Evolutionary conservation across 2,797 vertebrate genomes (phyloP).

Genomic region (Typhlichthys eigenmanni): DNA sequence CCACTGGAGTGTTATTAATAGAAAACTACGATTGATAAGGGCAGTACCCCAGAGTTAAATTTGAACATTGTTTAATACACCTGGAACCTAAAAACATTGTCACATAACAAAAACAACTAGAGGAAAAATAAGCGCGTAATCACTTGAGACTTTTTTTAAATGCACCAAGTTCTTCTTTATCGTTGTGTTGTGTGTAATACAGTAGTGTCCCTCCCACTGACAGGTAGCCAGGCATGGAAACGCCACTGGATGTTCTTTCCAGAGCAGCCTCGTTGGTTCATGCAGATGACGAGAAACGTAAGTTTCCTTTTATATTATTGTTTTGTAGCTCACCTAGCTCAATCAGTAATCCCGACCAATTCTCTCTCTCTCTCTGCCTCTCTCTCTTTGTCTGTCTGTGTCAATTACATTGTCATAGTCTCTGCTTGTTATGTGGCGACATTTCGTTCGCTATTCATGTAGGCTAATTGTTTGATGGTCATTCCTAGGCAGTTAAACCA

Average conservation of each 20-base stretch:
- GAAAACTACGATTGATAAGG: too few species aligned
- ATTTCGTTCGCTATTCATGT: background rate
- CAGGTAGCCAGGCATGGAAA: slow-evolving; percentile 92
- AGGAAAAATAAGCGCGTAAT: too few species aligned
- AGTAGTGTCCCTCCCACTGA: slow-evolving; percentile 44
- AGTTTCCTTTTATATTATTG: slow-evolving; percentile 63
- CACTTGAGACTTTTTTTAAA: too few species aligned
- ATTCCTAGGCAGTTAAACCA: too few species aligned
- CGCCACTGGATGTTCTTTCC: slow-evolving; percentile 95
- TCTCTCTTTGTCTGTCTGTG: too few species aligned
- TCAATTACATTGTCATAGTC: background rate
- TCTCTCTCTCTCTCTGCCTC: too few species aligned
- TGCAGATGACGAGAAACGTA: slow-evolving; percentile 95
- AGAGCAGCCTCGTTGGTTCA: slow-evolving; percentile 96
- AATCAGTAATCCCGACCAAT: too few species aligned
- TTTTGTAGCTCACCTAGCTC: background rate
- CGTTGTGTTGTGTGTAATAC: slow-evolving; percentile 8
- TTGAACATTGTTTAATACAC: too few species aligned
- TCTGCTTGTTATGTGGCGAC: slow-evolving; percentile 9
- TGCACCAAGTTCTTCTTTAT: too few species aligned
- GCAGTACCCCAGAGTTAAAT: too few species aligned
- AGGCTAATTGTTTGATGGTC: slow-evolving; percentile 21
- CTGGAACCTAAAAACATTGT: too few species aligned
- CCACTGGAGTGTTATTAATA: slow-evolving; percentile 14
- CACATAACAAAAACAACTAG: too few species aligned